A percentile compares a stretch with the other conserved stretches of the same genome.
Evolutionary conservation across 2,797 vertebrate species (phyloP).

Genomic region (Cyclopterus lumpus): DNA sequence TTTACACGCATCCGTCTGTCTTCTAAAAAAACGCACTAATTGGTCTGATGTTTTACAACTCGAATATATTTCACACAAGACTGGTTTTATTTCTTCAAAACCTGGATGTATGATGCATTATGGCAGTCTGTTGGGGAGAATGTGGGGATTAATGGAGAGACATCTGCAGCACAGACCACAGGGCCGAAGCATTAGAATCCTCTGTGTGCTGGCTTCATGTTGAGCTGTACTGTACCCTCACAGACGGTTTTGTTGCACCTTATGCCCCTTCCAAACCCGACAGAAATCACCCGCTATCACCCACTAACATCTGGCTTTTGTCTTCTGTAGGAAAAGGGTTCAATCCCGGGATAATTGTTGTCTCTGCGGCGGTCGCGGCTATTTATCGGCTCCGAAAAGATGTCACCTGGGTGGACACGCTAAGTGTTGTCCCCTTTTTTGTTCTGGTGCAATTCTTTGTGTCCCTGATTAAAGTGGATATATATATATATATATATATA

Average conservation of each 20-base stretch:
- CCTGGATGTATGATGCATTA: background rate
- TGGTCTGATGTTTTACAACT: background rate
- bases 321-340: background rate
- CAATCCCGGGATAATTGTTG: background rate
- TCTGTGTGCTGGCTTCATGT: background rate
- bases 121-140: background rate
- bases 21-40: background rate
- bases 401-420: background rate
- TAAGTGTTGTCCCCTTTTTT: background rate
- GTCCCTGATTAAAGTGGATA: background rate
- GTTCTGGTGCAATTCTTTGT: background rate
- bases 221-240: background rate
- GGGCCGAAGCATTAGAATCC: background rate
- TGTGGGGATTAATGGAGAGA: conserved; percentile 7
- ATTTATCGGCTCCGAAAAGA: background rate
- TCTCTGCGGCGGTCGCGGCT: background rate
- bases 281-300: background rate
- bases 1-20: background rate
- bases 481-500: no score
- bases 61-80: background rate
- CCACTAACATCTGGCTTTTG: background rate
- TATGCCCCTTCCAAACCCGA: background rate
- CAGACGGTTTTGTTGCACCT: conserved; percentile 4
- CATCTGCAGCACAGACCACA: background rate
- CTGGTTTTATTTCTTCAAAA: background rate